Percentiles rank a stretch among this genome's conserved stretches.
phyloP scores from a whole-genome alignment of 2,797 vertebrate genomes.

The Rhyacichthys aspro region DNA sequence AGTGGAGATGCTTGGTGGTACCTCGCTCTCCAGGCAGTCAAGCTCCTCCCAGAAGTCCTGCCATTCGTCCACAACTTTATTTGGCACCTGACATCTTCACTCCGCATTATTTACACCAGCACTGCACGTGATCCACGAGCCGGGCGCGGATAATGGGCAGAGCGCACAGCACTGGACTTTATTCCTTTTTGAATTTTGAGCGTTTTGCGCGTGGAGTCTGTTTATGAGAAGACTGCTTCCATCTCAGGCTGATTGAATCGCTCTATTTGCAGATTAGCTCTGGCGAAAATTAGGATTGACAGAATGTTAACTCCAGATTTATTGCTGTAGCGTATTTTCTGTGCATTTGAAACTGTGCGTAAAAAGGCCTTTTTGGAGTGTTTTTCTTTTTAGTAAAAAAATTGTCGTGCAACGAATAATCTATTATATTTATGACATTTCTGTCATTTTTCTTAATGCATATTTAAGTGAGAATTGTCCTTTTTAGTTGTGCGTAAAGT shows the following conservation, averaged over 20 bases:
- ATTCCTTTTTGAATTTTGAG: not conserved
- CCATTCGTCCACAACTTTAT: constrained; percentile 75
- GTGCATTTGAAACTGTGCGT: not conserved
- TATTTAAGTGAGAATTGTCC: not conserved
- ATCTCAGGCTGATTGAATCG: constrained; percentile 16
- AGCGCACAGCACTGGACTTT: constrained; percentile 5
- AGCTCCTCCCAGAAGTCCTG: constrained; percentile 80
- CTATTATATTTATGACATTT: not conserved
- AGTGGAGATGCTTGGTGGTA: constrained; percentile 68
- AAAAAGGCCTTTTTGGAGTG: not conserved
- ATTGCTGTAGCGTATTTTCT: not conserved
- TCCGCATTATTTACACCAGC: constrained; percentile 45
- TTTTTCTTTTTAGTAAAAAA: not conserved
- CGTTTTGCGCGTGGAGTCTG: not conserved
- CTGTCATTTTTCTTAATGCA: not conserved
- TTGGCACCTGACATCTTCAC: constrained; percentile 48
- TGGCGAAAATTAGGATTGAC: not conserved
- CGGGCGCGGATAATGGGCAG: constrained; percentile 12
- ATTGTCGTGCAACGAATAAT: no score
- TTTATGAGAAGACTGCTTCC: not conserved
- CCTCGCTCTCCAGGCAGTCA: constrained; percentile 55
- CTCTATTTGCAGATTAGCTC: constrained; percentile 7
- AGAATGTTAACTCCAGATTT: not conserved
- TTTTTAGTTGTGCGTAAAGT: not conserved
- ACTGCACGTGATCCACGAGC: constrained; percentile 13